These are phyloP conservation scores for Panurus biarmicus DNA, from an alignment of 2,113 vertebrate species.

Conservation along the genomic window DNA sequence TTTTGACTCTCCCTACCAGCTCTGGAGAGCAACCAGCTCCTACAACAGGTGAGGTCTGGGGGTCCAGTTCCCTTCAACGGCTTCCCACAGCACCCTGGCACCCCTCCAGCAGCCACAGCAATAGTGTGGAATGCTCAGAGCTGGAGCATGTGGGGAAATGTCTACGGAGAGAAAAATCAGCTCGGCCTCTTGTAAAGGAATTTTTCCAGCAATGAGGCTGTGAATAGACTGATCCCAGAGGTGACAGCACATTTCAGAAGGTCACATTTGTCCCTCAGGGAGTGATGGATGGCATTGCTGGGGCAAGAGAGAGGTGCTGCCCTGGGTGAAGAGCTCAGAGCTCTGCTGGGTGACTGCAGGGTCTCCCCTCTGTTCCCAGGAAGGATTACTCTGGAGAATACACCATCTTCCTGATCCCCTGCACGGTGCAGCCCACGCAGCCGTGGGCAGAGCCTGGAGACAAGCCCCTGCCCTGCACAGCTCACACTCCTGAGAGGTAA, in stretches of 20 bases:
- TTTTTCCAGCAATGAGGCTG: not conserved
- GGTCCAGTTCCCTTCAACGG: not conserved
- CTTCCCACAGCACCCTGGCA: not conserved
- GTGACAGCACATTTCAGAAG: not conserved
- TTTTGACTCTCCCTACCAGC: slow-evolving; percentile 94
- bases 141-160: not conserved
- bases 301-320: not conserved
- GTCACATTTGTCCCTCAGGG: not conserved
- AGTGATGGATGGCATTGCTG: not conserved
- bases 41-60: slow-evolving; percentile 83
- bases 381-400: slow-evolving; percentile 2
- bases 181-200: not conserved
- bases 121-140: not conserved
- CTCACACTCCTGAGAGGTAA: slow-evolving; percentile 92
- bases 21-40: slow-evolving; percentile 96
- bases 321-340: not conserved
- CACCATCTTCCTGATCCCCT: slow-evolving; percentile 81
- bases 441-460: slow-evolving; percentile 90
- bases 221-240: not conserved
- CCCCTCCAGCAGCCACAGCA: not conserved
- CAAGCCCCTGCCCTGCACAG: slow-evolving; percentile 90
- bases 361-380: not conserved
- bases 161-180: not conserved
- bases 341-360: not conserved
- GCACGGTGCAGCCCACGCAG: slow-evolving; percentile 95